Base-by-base conservation (phyloP, 2,888 invertebrate species). In the Cephalotes varians region DNA sequence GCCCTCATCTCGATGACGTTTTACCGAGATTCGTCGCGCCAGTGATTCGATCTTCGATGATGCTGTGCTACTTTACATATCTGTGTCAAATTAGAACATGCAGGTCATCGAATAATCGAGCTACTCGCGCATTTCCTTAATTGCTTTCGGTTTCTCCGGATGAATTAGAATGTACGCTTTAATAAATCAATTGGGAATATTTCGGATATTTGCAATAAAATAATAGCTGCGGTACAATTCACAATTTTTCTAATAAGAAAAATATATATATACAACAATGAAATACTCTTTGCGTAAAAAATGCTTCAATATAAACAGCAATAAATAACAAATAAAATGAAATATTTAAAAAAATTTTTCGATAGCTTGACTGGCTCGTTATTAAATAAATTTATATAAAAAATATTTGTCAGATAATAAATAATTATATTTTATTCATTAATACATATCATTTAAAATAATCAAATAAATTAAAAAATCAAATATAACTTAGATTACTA, bases 1-100 rank as follows among this genome's bases (percentile, higher is more conserved):
- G 64, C 81, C 62, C 31, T 69, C 58, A 72, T 58, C 47, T 58
- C 58, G 58, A 47, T 54, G 28, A 25, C 44, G 18, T 54, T 67
- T 76, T 37, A 37, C 12, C n/a, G 37, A 40, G 40, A 67, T 67
- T 40, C 21, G 6, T 67, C 40, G 64, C 12, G 51, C 25, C 28
- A 37, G 37, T 18, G 76, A 74, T 21, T 64, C 15, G 2, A 65
- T 64, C 37, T n/a, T 7, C 49, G 15, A 37, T 7, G 9, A 28
- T 28, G 44, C n/a, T 40, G 76, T 12, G 37, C 40, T 67, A 28
- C 25, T 67, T 76, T 67, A 31, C 67, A 31, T 67, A 54, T 67
- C 65, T 31, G 28, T 28, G 67, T 40, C 40, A 54, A 67, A 76
- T 67, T 67, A 31, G 49, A 76, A 54, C 34, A 60, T 44, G 25